Conservation (phyloP, 2,888 invertebrate species). For the Leucophenga maculata region DNA sequence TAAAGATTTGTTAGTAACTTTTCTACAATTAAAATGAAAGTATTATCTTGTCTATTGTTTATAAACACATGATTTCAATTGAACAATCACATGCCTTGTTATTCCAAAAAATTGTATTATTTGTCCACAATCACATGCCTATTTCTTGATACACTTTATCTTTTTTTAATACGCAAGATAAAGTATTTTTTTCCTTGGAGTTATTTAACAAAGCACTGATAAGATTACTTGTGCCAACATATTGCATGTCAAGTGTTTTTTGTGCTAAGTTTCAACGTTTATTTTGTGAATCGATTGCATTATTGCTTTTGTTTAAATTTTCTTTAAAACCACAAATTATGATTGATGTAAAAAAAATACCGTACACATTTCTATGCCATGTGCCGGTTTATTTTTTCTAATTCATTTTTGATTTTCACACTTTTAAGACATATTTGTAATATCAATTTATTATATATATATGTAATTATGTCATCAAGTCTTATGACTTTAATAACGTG, state of each 20-base stretch:
- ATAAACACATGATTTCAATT: constrained; percentile 44
- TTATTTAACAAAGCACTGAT: constrained; percentile 9
- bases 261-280: background rate
- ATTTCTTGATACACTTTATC: constrained; percentile 18
- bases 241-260: background rate
- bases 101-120: constrained; percentile 41
- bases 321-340: background rate
- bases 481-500: constrained; percentile 15
- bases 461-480: constrained; percentile 19
- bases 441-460: background rate
- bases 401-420: background rate
- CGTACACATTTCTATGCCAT: background rate
- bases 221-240: constrained; percentile 4
- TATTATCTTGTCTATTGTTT: constrained; percentile 7
- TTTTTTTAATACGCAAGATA: background rate
- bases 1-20: constrained; percentile 1
- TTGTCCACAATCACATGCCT: constrained; percentile 42
- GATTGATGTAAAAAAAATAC: background rate
- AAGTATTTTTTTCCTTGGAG: background rate
- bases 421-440: background rate
- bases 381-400: background rate
- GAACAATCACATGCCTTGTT: constrained; percentile 58
- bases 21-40: no score
- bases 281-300: background rate
- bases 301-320: background rate